Conservation (phyloP, 2,888 invertebrate species). For the Agrotis puta region DNA sequence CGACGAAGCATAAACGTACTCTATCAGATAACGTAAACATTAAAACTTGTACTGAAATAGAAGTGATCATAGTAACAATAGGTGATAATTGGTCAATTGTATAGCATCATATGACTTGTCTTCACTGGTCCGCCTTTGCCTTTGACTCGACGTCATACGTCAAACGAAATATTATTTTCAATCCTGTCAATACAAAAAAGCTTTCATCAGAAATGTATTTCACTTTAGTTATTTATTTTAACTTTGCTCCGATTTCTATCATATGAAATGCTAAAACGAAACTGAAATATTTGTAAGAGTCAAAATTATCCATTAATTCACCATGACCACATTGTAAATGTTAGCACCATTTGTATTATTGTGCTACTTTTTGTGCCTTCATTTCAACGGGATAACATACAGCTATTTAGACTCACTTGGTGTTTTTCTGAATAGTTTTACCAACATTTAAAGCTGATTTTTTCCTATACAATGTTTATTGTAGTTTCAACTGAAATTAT, state of each 20-base stretch:
- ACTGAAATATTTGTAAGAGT: slow-evolving; percentile 9
- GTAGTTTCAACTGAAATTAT: slow-evolving; percentile 20
- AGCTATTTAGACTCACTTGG: slow-evolving; percentile 35
- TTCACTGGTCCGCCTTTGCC: slow-evolving; percentile 30
- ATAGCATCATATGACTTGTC: slow-evolving; percentile 51
- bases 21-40: slow-evolving; percentile 48
- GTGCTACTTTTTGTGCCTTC: slow-evolving; percentile 41
- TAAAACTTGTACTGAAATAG: slow-evolving; percentile 42
- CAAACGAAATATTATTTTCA: slow-evolving; percentile 25
- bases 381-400: slow-evolving; percentile 31
- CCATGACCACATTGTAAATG: slow-evolving; percentile 26
- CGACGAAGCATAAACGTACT: slow-evolving; percentile 66
- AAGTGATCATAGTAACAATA: slow-evolving; percentile 56
- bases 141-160: slow-evolving; percentile 49
- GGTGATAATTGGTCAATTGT: slow-evolving; percentile 63
- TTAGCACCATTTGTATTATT: slow-evolving; percentile 34
- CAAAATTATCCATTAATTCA: slow-evolving; percentile 1
- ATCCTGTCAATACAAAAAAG: slow-evolving; percentile 12
- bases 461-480: slow-evolving; percentile 44
- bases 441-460: slow-evolving; percentile 24
- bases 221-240: slow-evolving; percentile 21
- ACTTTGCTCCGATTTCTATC: neutral
- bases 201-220: slow-evolving; percentile 13
- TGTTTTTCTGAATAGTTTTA: slow-evolving; percentile 46
- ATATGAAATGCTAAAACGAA: neutral